Base-by-base conservation (phyloP, 1,140 invertebrate species). In the Drosophila albomicans region DNA sequence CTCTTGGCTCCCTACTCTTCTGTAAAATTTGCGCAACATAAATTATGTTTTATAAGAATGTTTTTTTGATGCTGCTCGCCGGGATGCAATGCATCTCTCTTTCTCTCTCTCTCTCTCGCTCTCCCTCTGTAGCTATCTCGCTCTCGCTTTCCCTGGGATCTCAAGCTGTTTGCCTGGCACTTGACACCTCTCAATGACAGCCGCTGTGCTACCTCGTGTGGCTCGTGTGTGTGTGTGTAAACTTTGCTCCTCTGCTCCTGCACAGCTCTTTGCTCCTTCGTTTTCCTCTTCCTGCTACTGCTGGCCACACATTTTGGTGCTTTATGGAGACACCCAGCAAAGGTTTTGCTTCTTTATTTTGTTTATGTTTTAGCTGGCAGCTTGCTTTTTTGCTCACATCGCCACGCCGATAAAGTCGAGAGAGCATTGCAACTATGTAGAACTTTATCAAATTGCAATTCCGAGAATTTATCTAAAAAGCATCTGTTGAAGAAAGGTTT, bases 1-100 rank as follows among this genome's bases (percentile, higher is more conserved):
- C n/a, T 11, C n/a, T 8, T 7, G 0, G 1, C 2, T 8, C 13
- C 38, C 10, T 0, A 38, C 6, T 15, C 28, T 28, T 49, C 61
- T 58, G 61, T 78, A 80, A 86, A 82, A 88, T 87, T 88, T 87
- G 82, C 73, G 80, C 84, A 87, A 80, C 82, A 87, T 87, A 88
- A 87, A 88, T 87, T 87, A 88, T 88, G 82, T 86, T 86, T 82
- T 87, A 84, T 87, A 80, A 80, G 86, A 87, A 78, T 87, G 69
- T 88, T 80, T 80, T 78, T 72, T 75, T 71, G 45, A 69, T 74
- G 71, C 65, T 61, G 66, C 52, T 13, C 51, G 10, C 38, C 32
- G 43, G 49, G 52, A 20, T 65, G 51, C 69, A 65, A 28, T 38
- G 6, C 8, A 20, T 28, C n/a, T 35, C 35, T 43, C 11, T 35